Percentiles rank a stretch among this genome's conserved stretches.
phyloP scores from a whole-genome alignment of 1,140 invertebrate genomes.

The Drosophila arizonae region DNA sequence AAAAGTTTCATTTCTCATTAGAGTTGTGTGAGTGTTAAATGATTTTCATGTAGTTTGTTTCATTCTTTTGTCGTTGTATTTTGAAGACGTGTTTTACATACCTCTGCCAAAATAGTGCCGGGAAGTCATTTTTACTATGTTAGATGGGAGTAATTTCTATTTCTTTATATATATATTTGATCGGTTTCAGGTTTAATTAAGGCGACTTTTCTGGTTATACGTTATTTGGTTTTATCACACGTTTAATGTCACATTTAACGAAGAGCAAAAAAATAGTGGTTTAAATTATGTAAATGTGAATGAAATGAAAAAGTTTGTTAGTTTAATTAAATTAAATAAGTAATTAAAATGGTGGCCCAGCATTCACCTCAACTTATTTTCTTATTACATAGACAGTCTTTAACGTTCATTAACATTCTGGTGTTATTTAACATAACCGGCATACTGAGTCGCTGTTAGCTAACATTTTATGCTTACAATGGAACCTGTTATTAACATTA shows the following conservation, averaged over 20 bases:
- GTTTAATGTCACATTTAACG: constrained; percentile 34
- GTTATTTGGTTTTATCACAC: constrained; percentile 15
- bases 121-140: constrained; percentile 82
- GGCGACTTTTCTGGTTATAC: constrained; percentile 18
- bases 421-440: not conserved
- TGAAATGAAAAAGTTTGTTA: constrained; percentile 21
- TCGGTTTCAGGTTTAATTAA: constrained; percentile 7
- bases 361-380: not conserved
- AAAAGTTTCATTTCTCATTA: constrained; percentile 3
- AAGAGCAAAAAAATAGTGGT: not conserved
- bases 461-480: not conserved
- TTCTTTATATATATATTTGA: constrained; percentile 26
- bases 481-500: not conserved
- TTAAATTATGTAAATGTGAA: constrained; percentile 22
- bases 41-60: constrained; percentile 17
- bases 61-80: constrained; percentile 32
- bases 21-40: constrained; percentile 5
- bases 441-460: not conserved
- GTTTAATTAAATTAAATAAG: not conserved
- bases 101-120: constrained; percentile 83
- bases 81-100: constrained; percentile 79
- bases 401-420: not conserved
- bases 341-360: not conserved
- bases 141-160: constrained; percentile 58
- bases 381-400: not conserved